Evolutionary conservation across 2,888 invertebrate genomes (phyloP).

Genomic region (Lasioglossum villosulum): DNA sequence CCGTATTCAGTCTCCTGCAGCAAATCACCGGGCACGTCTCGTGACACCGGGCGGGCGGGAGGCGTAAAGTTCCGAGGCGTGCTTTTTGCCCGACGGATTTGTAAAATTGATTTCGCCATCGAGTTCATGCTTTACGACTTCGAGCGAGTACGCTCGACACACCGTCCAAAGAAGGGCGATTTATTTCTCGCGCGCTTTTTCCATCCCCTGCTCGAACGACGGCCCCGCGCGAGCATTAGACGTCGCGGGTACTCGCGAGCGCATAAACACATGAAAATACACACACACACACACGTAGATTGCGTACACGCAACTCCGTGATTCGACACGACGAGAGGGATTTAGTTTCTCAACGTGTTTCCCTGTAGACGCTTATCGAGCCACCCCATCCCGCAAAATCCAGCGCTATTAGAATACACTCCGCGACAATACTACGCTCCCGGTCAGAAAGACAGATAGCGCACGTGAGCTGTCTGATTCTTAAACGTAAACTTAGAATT

Average conservation of each 20-base stretch:
- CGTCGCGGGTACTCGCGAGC: neutral
- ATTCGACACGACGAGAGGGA: neutral
- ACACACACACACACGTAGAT: neutral
- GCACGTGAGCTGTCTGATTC: neutral
- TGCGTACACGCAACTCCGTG: neutral
- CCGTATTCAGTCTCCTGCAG: neutral
- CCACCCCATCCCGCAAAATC: neutral
- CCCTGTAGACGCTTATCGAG: conserved; percentile 14
- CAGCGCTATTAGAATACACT: conserved; percentile 1
- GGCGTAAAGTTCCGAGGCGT: conserved; percentile 46
- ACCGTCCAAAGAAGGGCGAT: conserved; percentile 58
- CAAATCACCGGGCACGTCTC: conserved; percentile 22
- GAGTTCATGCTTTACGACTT: conserved; percentile 67
- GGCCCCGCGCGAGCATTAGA: neutral
- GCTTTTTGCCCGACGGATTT: conserved; percentile 65
- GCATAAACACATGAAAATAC: neutral
- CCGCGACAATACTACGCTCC: neutral
- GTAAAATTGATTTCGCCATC: conserved; percentile 69
- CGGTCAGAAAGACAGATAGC: neutral
- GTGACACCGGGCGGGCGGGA: neutral
- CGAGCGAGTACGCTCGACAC: conserved; percentile 35
- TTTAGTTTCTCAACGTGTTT: conserved; percentile 8
- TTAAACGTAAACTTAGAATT: neutral
- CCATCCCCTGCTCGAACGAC: neutral
- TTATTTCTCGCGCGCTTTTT: conserved; percentile 63